Base-by-base conservation (phyloP, 1,140 invertebrate genomes). In the Pogonomyrmex barbatus region DNA sequence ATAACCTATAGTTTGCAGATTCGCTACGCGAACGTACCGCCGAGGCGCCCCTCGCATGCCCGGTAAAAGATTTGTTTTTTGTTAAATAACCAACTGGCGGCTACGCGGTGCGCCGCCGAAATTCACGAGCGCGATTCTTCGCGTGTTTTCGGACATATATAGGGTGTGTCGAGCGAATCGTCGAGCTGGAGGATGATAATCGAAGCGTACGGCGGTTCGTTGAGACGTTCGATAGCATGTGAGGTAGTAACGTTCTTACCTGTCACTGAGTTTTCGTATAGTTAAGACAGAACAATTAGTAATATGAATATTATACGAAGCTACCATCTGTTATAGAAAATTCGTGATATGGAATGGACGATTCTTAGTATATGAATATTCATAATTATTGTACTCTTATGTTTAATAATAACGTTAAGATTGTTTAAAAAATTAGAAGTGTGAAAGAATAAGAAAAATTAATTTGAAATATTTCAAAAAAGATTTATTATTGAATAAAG, bases 21-120 rank as follows among this genome's bases (percentile, higher is more conserved):
- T 54, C 52, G 76, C 60, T 42, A 4, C 42, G 62, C 42, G n/a
- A 83, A 60, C 12, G 62, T 87, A 65, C 82, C 50, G 85, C 67
- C 45, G 81, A 90, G 93, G 92, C 91, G 91, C 93, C 91, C 70
- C 89, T n/a, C 63, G 81, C 79, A 91, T 90, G 89, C 85, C 93
- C 93, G 93, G 93, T 92, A 81, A 24, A 24, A 93, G 54, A 93
- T 91, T 94, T 93, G 90, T 93, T 93, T 91, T 91, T 90, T 83
- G 85, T 70, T 45, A 77, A 70, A 85, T 67, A 62, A 63, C 58
- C 62, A 14, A 36, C 36, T 71, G 42, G 9, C 75, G 36, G 50
- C 58, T 63, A 4, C 39, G 42, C n/a, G 30, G 9, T 52, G 77
- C 33, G 33, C 54, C 9, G 33, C 12, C 54, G 24, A 47, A 52